A percentile compares a stretch with the other conserved stretches of the same genome.
Conservation (phyloP, 2,113 vertebrate species). For the Orientallactaga bullata region DNA sequence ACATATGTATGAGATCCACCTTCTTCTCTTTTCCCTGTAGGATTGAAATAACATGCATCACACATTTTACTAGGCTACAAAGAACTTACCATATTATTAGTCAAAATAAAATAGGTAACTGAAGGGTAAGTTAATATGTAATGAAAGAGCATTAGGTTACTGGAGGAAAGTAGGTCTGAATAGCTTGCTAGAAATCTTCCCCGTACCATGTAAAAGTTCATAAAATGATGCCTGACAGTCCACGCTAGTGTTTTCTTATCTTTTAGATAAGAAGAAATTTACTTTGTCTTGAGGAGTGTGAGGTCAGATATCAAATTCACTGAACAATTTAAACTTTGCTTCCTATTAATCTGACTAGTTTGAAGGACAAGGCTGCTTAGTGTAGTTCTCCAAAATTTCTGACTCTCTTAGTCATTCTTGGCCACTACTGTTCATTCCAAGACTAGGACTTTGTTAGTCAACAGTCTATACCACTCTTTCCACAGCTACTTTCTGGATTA, state of each 20-base stretch:
- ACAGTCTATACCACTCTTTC: background rate
- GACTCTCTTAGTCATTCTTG: background rate
- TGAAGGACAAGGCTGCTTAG: background rate
- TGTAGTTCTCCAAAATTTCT: accelerated
- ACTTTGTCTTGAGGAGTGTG: background rate
- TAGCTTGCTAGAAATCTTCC: background rate
- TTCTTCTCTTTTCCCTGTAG: background rate
- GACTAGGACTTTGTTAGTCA: background rate
- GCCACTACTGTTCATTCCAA: background rate
- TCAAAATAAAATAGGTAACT: background rate
- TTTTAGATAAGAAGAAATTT: background rate
- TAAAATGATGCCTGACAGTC: background rate
- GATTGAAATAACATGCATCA: background rate
- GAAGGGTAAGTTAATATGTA: background rate
- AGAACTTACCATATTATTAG: background rate
- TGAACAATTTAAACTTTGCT: background rate
- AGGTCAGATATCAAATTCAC: background rate
- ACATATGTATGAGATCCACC: background rate
- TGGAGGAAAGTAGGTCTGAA: background rate
- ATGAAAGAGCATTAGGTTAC: background rate
- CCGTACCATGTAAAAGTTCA: background rate
- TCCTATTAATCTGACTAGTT: background rate
- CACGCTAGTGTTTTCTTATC: background rate
- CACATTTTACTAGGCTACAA: background rate
- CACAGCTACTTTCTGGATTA: background rate